Base-by-base conservation (phyloP, 2,113 vertebrate genomes). In the Nicator chloris region DNA sequence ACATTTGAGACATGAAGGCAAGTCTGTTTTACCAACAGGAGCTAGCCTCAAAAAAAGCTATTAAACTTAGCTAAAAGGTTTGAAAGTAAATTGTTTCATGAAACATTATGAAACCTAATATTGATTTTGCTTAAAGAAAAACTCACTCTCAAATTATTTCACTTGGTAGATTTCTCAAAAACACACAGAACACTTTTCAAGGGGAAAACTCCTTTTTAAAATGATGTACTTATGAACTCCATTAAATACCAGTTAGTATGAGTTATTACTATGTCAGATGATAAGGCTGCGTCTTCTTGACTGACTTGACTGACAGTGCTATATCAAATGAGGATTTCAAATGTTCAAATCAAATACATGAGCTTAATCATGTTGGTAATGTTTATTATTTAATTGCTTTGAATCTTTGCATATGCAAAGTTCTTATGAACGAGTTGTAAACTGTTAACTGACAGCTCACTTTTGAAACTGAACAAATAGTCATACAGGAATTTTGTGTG, bases 21-120 rank as follows among this genome's bases (percentile, higher is more conserved):
- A 54, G 44, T 47, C 82, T 93, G 76, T 92, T 92, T 75, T 92
- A 92, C 88, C 86, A 96, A 95, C 83, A 76, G 75, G 26, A 93
- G 23, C 33, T 56, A 77, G 51, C 39, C 60, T 91, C 30, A 24
- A n/a, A 17, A 47, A 66, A 54, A 87, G 71, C 73, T 82, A 80
- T 93, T 91, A 76, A 95, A 93, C 54, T 39, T 23, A 92, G 77
- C 56, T 82, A 93, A 82, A 93, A 95, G 70, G 53, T 77, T 77
- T 90, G 21, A 91, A 90, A 94, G 77, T 88, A 95, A 96, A 95
- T 86, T 47, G 72, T 70, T 92, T 50, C 75, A 71, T 42, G 64
- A 89, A 94, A 80, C 35, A 50, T 53, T 56, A 57, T 7, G 23
- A 91, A 93, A 97, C 10, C 28, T 53, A 88, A 49, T 69, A 91